Conservation (phyloP, 2,888 invertebrate species). For the Muschampia plurimacula region DNA sequence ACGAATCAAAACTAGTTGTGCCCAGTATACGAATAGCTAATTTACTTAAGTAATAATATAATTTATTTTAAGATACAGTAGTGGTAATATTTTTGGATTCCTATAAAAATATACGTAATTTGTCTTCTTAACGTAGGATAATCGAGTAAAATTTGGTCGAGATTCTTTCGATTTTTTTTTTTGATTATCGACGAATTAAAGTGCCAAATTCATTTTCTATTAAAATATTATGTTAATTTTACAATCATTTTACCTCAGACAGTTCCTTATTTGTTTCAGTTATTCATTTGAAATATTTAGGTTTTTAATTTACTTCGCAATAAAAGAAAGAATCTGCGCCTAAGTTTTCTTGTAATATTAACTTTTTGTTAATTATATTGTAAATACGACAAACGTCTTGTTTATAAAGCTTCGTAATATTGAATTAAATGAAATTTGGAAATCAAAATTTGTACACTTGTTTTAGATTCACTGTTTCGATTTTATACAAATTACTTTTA, state of each 20-base stretch:
- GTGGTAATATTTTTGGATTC: conserved; percentile 85
- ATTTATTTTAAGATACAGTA: conserved; percentile 85
- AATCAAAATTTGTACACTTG: conserved; percentile 68
- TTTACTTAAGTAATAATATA: conserved; percentile 77
- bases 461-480: conserved; percentile 63
- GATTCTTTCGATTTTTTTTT: conserved; percentile 71
- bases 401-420: conserved; percentile 54
- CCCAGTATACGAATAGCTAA: conserved; percentile 86
- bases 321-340: conserved; percentile 69
- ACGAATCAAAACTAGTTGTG: conserved; percentile 86
- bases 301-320: conserved; percentile 42
- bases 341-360: conserved; percentile 61
- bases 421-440: conserved; percentile 45
- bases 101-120: conserved; percentile 85
- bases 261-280: conserved; percentile 62
- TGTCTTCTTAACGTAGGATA: conserved; percentile 66
- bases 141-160: conserved; percentile 63
- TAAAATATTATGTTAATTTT: conserved; percentile 46
- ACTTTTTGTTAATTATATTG: conserved; percentile 71
- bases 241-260: conserved; percentile 61
- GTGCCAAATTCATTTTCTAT: conserved; percentile 78
- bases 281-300: conserved; percentile 41
- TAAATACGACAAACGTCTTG: conserved; percentile 65
- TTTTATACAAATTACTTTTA: conserved; percentile 60
- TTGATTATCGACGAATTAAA: conserved; percentile 58